Base-by-base conservation (phyloP, 64 coral and sea anemone species). In the Orbicella faveolata region DNA sequence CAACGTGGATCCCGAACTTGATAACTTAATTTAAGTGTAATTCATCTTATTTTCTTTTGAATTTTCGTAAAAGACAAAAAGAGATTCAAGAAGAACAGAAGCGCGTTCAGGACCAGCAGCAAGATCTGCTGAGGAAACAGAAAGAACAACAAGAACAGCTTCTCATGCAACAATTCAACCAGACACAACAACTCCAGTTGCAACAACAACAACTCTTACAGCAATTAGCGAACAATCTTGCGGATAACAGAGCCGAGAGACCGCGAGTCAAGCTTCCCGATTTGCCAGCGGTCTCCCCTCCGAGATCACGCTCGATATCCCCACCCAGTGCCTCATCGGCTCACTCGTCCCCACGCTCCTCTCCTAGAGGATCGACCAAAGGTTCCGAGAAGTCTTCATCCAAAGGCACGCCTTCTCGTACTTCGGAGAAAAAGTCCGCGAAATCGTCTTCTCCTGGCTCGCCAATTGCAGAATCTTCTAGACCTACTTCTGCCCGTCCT, bases 101-200 rank as follows among this genome's bases (percentile, higher is more conserved):
- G 48, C 88, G 92, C 30, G 68, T 97, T 53, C 95, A 97, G 39
- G 69, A 91, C n/a, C 91, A 97, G 44, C 95, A 97, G 76, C 83
- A 97, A 52, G 95, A 97, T 19, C 57, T 97, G 1, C 26, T 97
- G 3, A 87, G 73, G 44, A 93, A 93, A 48, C 95, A 97, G 61
- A 94, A 83, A 73, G 95, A 97, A 20, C 95, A 97, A 53, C 95
- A 97, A 79, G 95, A 97, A 67, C 95, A 97, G 9, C 75, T 97
- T 19, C 59, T 97, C 23, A 93, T 93, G 95, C 95, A 97, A 23
- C 95, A 97, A 69, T 90, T 90, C 89, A 97, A 81, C 61, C 95
- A 97, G 44, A 93, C 88, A 10, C 95, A 97, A 70, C 80, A 92
- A 39, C 63, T 97, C 34, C 89, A 97, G 39, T 89, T 97, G 74